phyloP scores from a whole-genome alignment of 1,140 invertebrate species.

The Ridgeia piscesae region DNA sequence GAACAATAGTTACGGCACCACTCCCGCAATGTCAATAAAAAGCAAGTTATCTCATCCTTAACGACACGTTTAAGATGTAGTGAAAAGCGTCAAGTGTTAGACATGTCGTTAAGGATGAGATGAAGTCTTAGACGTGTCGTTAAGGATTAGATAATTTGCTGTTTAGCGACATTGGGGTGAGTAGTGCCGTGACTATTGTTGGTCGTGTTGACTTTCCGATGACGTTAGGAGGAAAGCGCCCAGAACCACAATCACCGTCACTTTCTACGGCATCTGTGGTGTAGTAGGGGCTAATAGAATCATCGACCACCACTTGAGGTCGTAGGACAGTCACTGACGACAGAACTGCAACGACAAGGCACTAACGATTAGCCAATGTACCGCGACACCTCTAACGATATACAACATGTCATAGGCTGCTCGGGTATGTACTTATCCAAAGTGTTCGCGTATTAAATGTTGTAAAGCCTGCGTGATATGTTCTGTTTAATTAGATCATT shows the following conservation, averaged over 20 bases:
- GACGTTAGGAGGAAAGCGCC: background rate
- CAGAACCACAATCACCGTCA: background rate
- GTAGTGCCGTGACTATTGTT: background rate
- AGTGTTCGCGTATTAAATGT: no score
- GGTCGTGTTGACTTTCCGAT: background rate
- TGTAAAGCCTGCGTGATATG: no score
- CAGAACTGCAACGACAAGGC: background rate
- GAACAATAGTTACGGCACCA: background rate
- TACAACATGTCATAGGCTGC: no score
- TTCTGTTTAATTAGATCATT: no score
- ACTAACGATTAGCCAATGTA: no score
- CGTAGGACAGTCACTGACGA: background rate
- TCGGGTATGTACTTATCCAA: no score
- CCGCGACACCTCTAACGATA: no score
- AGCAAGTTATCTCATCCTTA: background rate
- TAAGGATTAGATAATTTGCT: background rate
- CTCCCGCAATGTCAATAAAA: background rate
- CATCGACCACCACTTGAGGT: background rate
- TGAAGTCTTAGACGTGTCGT: background rate
- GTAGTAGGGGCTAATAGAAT: background rate
- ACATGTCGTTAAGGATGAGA: background rate
- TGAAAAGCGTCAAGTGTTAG: background rate
- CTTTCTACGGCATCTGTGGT: background rate
- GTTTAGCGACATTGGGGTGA: background rate
- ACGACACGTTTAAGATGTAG: background rate